Percentiles rank a stretch among this genome's conserved stretches.
These are phyloP conservation scores for Pandion haliaetus DNA, from an alignment of 2,113 vertebrate genomes.

Conservation along the genomic window DNA sequence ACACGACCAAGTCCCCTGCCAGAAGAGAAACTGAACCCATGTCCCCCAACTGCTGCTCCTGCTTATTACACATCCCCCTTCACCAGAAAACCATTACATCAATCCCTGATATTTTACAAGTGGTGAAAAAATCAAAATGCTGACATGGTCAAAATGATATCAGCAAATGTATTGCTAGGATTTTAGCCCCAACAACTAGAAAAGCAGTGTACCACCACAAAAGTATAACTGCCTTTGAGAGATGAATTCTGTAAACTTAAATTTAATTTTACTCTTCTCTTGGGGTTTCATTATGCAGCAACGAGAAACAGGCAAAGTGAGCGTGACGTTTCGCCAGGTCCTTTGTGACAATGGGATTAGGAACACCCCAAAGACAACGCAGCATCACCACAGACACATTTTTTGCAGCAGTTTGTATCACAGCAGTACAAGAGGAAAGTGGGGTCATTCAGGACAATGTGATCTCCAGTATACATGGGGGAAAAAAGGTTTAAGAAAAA, in stretches of 20 bases:
- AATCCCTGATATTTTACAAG: neutral
- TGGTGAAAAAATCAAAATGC: neutral
- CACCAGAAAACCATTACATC: neutral
- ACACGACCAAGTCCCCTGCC: neutral
- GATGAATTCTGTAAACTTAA: neutral
- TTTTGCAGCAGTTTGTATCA: neutral
- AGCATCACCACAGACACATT: neutral
- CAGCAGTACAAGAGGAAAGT: neutral
- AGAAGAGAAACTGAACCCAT: neutral
- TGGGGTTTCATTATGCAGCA: neutral
- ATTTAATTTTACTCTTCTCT: neutral
- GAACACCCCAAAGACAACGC: neutral
- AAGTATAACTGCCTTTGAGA: neutral
- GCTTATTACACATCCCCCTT: neutral
- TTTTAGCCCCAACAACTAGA: neutral
- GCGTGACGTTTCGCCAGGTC: rapidly evolving
- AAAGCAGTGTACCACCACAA: neutral
- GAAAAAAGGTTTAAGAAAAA: neutral
- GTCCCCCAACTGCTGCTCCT: neutral
- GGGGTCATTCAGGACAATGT: neutral
- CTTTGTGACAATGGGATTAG: neutral
- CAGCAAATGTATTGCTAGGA: neutral
- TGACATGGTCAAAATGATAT: neutral
- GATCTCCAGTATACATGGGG: neutral
- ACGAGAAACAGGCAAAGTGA: neutral